Evolutionary conservation across 2,113 vertebrate species (phyloP).

Genomic region (Mirza zaza): DNA sequence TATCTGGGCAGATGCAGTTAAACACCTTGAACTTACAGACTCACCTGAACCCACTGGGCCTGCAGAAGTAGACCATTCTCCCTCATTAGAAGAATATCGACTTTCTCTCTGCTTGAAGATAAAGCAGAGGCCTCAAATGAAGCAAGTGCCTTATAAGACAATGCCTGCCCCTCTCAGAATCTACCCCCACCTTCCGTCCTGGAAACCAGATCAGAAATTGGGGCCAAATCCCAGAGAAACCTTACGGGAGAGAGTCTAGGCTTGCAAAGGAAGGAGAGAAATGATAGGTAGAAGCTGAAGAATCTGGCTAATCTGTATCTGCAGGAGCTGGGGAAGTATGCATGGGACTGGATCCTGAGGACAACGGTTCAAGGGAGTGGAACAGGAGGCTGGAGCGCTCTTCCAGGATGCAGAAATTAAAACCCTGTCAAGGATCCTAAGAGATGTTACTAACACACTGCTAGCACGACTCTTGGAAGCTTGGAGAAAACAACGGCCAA

Average conservation of each 20-base stretch:
- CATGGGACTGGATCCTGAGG: neutral
- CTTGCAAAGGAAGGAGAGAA: neutral
- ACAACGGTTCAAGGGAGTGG: neutral
- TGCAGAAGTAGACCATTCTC: neutral
- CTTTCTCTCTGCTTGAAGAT: neutral
- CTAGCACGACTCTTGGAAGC: neutral
- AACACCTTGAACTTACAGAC: neutral
- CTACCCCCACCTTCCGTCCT: neutral
- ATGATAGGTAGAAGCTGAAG: neutral
- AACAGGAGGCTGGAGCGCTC: neutral
- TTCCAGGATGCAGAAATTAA: neutral
- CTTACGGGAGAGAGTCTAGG: neutral
- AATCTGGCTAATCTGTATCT: neutral
- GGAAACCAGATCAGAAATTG: neutral
- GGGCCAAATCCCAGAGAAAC: neutral
- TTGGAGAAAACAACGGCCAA: neutral
- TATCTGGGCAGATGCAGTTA: neutral
- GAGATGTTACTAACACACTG: neutral
- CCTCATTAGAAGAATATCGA: neutral
- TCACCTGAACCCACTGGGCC: neutral
- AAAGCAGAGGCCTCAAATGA: neutral
- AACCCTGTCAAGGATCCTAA: neutral
- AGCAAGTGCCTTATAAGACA: neutral
- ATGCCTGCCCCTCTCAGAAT: neutral
- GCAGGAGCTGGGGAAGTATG: neutral